Evolutionary conservation across 2,797 vertebrate species (phyloP), one percentile per base, ranked within the genome.

Genomic region (Phoebastria nigripes): DNA sequence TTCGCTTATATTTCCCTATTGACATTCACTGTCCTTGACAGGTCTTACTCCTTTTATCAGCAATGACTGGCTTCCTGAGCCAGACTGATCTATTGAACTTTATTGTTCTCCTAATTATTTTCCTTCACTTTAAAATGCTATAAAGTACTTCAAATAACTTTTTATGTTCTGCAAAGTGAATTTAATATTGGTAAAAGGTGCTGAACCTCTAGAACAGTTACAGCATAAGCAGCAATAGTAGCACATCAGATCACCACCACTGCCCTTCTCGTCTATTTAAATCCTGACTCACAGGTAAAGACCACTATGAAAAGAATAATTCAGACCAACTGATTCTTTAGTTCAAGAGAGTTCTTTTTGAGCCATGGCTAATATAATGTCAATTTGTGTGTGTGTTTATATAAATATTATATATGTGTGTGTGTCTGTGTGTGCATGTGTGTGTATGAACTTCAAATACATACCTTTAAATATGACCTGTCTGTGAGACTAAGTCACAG

Each of bases 331-430:
- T 11, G 25, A 37, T 51, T 42, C 19, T 89, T 59, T 14, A 66
- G 4, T 41, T 70, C 7, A 5, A 49, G 20, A 13, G 15, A 58
- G 12, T 22, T n/a, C 15, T 74, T 67, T 74, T 5, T 61, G 24
- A 81, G 16, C 4, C 7, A 9, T 41, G 6, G 16, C 5, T 51
- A 56, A 62, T 24, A 73, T 16, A 37, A 28, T 1, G 4, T 26
- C 15, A 35, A 22, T 63, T 37, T 47, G 1, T 49, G 3, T 66
- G 2, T 39, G 6, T 54, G 8, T 82, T 69, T 81, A 12, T 51
- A 42, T 4, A 4, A 6, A 11, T 46, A 17, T 1, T 42, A 7
- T 8, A 14, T 31, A 11, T 29, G 24, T 18, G 2, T 22, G 6
- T 47, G 9, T 11, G 7, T 44, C 8, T 29, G 3, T 42, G 41